phyloP scores from a whole-genome alignment of 1,140 invertebrate species.

The Bombus consobrinus region DNA sequence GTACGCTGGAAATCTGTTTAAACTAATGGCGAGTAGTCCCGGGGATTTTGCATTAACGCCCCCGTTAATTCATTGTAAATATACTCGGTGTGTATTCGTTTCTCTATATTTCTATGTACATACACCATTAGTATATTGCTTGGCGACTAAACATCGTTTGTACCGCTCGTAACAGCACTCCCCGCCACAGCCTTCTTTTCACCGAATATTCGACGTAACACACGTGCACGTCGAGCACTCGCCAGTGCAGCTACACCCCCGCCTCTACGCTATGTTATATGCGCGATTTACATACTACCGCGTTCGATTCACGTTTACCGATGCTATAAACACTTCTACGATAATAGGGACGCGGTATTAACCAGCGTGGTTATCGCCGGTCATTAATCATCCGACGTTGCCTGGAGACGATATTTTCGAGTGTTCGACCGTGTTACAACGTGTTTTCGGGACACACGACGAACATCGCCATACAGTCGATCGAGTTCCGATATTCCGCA shows the following conservation, averaged over 20 bases:
- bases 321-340: conserved; percentile 67
- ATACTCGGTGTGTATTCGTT: conserved; percentile 73
- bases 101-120: conserved; percentile 76
- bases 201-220: background rate
- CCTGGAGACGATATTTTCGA: conserved; percentile 54
- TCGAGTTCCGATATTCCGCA: background rate
- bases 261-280: conserved; percentile 44
- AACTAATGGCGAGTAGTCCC: conserved; percentile 72
- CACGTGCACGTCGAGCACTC: background rate
- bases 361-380: conserved; percentile 56
- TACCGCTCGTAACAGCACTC: conserved; percentile 46
- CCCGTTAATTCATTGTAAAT: conserved; percentile 76
- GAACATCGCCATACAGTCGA: background rate
- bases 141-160: conserved; percentile 69
- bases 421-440: conserved; percentile 21
- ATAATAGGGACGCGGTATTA: conserved; percentile 62
- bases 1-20: conserved; percentile 69
- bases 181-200: background rate
- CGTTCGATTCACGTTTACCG: conserved; percentile 70
- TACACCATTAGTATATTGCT: conserved; percentile 74
- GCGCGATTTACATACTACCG: conserved; percentile 70
- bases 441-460: background rate
- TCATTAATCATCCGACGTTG: conserved; percentile 50
- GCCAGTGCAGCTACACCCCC: background rate
- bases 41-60: conserved; percentile 73